Conservation (phyloP, 2,113 vertebrate genomes). For the Dolichotis patagonum region DNA sequence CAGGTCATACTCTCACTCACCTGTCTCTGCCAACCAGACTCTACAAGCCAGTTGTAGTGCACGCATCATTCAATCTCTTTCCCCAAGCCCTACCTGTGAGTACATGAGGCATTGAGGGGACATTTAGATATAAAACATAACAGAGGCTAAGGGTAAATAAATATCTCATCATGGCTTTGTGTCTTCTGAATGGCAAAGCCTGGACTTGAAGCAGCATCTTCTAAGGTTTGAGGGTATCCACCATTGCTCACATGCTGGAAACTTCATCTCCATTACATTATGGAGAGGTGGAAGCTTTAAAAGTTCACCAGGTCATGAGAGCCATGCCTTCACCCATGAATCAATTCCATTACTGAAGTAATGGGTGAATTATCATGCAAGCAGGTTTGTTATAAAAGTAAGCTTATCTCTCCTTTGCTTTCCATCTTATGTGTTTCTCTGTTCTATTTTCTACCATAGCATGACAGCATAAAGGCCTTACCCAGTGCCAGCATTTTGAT, state of each 20-base stretch:
- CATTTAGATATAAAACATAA: background rate
- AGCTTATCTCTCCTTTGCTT: background rate
- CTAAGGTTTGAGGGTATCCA: too few relatives aligned
- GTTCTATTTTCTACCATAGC: too few relatives aligned
- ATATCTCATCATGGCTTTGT: accelerated
- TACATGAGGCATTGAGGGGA: background rate
- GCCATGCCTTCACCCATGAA: too few relatives aligned
- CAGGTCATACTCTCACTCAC: background rate
- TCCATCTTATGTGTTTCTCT: background rate
- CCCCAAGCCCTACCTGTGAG: background rate
- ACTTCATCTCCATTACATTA: too few relatives aligned
- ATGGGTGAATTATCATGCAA: background rate
- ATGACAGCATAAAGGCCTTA: background rate
- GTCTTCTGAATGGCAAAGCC: background rate
- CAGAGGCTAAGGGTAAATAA: background rate
- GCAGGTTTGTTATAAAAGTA: too few relatives aligned
- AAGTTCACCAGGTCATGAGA: too few relatives aligned
- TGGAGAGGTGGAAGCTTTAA: background rate
- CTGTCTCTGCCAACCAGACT: background rate
- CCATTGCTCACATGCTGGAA: background rate
- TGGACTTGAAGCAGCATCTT: background rate
- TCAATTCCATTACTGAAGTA: background rate
- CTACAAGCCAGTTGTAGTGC: background rate
- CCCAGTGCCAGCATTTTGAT: too few relatives aligned
- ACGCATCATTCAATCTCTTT: background rate